phyloP scores from a whole-genome alignment of 2,797 vertebrate species.

The Alca torda region DNA sequence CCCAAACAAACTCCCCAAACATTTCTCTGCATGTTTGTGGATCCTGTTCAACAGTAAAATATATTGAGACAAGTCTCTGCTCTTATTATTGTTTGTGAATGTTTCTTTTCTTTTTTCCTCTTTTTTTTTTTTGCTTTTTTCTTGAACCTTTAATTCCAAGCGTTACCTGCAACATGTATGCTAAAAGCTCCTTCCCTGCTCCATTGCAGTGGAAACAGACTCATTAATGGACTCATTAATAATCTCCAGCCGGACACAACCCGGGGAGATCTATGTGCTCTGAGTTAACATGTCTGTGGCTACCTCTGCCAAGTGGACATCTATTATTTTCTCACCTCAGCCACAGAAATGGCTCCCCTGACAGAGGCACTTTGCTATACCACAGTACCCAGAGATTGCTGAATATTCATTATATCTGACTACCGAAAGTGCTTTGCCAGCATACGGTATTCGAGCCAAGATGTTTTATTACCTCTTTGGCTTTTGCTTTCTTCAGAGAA shows the following conservation, averaged over 20 bases:
- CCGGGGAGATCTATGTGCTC: neutral
- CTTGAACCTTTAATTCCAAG: neutral
- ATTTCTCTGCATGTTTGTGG: neutral
- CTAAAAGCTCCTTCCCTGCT: neutral
- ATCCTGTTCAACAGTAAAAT: neutral
- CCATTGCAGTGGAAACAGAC: neutral
- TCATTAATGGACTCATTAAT: slow-evolving; percentile 30
- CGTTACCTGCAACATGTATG: neutral
- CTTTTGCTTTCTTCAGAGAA: slow-evolving; percentile 3
- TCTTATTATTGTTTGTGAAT: neutral
- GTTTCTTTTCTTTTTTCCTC: neutral
- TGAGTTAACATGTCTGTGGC: slow-evolving; percentile 10
- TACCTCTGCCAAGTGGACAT: slow-evolving; percentile 41
- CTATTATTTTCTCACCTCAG: slow-evolving; percentile 54
- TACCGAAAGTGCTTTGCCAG: slow-evolving; percentile 14
- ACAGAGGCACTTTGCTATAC: slow-evolving; percentile 40
- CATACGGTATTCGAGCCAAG: neutral
- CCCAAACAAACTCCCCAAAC: too few relatives aligned
- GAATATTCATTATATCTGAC: slow-evolving; percentile 54
- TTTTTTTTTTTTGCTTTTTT: neutral
- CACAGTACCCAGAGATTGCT: slow-evolving; percentile 34
- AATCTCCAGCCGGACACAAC: neutral
- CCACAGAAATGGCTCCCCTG: slow-evolving; percentile 33
- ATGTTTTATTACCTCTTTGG: slow-evolving; percentile 27
- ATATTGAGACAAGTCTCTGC: neutral